Evolutionary conservation across 2,888 invertebrate species (phyloP).

Genomic region (Cantharis nigra): DNA sequence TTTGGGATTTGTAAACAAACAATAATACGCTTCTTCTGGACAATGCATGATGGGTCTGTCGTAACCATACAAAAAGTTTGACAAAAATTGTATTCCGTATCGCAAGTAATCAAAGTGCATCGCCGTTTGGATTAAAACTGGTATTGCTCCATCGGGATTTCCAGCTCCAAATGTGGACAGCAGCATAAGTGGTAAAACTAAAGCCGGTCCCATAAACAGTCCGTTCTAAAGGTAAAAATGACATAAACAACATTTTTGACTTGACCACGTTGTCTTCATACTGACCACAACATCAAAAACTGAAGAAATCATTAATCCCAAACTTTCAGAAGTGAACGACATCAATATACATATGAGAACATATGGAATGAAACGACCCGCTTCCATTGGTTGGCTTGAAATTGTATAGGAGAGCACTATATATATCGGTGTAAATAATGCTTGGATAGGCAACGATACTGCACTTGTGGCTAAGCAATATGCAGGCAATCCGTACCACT

Average conservation of each 20-base stretch:
- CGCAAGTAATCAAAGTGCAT: conserved; percentile 84
- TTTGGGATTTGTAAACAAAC: conserved; percentile 73
- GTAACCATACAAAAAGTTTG: conserved; percentile 76
- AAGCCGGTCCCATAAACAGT: conserved; percentile 89
- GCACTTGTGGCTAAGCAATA: conserved; percentile 77
- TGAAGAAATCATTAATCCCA: conserved; percentile 76
- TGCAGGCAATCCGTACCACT: conserved; percentile 80
- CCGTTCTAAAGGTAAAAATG: conserved; percentile 66
- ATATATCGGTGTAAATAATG: conserved; percentile 70
- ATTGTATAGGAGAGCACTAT: conserved; percentile 72
- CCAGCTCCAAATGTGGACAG: conserved; percentile 86
- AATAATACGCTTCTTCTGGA: conserved; percentile 70
- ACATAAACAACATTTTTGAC: neutral
- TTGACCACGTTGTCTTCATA: conserved; percentile 36
- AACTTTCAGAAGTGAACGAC: conserved; percentile 76
- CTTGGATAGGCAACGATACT: conserved; percentile 73
- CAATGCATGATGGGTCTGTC: conserved; percentile 78
- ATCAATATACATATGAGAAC: conserved; percentile 71
- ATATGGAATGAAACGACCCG: conserved; percentile 69
- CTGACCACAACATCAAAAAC: conserved; percentile 77
- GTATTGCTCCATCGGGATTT: conserved; percentile 59
- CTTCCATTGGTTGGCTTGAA: conserved; percentile 77
- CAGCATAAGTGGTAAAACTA: conserved; percentile 85
- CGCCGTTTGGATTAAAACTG: conserved; percentile 76
- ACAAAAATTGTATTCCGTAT: conserved; percentile 69